Conservation (phyloP, 2,888 invertebrate species). For the Tridacna gigas region DNA sequence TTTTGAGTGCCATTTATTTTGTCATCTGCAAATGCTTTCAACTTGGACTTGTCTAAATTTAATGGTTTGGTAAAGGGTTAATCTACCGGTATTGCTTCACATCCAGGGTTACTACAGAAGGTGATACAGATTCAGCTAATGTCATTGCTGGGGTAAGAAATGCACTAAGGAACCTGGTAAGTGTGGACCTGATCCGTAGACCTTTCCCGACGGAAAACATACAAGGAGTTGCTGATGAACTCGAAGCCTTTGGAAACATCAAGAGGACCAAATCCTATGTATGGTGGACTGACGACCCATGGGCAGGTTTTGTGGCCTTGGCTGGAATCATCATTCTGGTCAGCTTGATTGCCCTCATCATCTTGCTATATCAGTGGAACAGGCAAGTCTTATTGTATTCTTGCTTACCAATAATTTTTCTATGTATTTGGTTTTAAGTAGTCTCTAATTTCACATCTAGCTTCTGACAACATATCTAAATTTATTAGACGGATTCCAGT, state of each 20-base stretch:
- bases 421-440: too few relatives aligned
- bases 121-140: slow-evolving; percentile 21
- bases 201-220: slow-evolving; percentile 62
- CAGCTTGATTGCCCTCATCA: slow-evolving; percentile 94
- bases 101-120: slow-evolving; percentile 16
- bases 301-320: slow-evolving; percentile 94
- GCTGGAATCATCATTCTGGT: slow-evolving; percentile 94
- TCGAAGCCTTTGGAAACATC: slow-evolving; percentile 42
- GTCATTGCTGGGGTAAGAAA: slow-evolving; percentile 20
- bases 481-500: too few relatives aligned
- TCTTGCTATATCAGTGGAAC: slow-evolving; percentile 96
- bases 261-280: slow-evolving; percentile 72
- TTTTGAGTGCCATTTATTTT: too few relatives aligned
- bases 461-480: too few relatives aligned
- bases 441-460: too few relatives aligned
- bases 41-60: too few relatives aligned
- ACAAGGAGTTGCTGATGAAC: slow-evolving; percentile 49
- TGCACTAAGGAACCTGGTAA: slow-evolving; percentile 25
- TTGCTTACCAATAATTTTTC: background rate
- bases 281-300: slow-evolving; percentile 88
- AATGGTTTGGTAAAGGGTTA: too few relatives aligned
- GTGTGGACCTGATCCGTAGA: slow-evolving; percentile 58
- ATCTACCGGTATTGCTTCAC: too few relatives aligned
- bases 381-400: slow-evolving; percentile 87
- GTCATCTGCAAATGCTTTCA: too few relatives aligned